Evolutionary conservation across 2,113 vertebrate genomes (phyloP).

Genomic region (Cyanocitta stelleri): DNA sequence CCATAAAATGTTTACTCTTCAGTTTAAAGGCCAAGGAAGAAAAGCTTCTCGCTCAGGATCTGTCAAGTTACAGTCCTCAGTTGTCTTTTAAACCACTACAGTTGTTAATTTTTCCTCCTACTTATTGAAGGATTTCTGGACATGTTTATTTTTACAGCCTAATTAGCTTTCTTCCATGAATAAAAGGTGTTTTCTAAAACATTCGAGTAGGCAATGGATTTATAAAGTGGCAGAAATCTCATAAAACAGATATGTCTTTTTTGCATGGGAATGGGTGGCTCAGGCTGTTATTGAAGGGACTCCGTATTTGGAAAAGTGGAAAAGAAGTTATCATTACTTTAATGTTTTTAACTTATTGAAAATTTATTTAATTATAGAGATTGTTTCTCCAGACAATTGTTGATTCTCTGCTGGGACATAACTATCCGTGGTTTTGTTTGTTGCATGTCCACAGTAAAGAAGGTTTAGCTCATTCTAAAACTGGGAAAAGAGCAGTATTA

Average conservation of each 20-base stretch:
- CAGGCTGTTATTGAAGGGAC: not conserved
- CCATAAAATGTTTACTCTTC: not conserved
- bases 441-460: not conserved
- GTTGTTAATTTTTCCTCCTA: not conserved
- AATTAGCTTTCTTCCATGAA: not conserved
- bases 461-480: not conserved
- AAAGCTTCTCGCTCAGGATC: not conserved
- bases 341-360: not conserved
- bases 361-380: not conserved
- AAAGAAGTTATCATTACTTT: not conserved
- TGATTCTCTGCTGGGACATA: not conserved
- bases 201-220: not conserved
- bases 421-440: not conserved
- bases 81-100: not conserved
- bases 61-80: not conserved
- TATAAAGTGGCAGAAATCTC: not conserved
- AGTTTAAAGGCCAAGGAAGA: not conserved
- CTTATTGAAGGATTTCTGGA: not conserved
- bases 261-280: not conserved
- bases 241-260: not conserved
- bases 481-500: not conserved
- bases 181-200: not conserved
- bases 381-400: not conserved
- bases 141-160: not conserved
- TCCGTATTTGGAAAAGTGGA: not conserved